These are phyloP conservation scores for Montipora capricornis DNA, from an alignment of 64 coral and sea anemone species.

Conservation along the genomic window DNA sequence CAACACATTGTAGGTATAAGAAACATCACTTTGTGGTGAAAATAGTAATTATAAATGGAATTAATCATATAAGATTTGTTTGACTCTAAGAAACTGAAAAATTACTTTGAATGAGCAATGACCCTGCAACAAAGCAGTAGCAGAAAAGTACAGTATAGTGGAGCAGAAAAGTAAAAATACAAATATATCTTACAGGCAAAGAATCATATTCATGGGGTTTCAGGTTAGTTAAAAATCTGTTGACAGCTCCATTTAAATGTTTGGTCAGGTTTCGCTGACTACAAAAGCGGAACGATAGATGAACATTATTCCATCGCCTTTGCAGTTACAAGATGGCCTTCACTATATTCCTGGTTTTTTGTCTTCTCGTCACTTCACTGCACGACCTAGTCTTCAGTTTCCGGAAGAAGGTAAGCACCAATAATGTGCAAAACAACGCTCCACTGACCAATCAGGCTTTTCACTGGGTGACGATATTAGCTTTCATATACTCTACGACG, in stretches of 20 bases:
- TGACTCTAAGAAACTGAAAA: too few relatives aligned
- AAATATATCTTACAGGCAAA: too few relatives aligned
- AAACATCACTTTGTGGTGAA: too few relatives aligned
- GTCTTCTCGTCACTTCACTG: not conserved
- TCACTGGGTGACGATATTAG: too few relatives aligned
- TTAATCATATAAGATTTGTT: too few relatives aligned
- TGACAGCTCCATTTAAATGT: not conserved
- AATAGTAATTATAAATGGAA: too few relatives aligned
- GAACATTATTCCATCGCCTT: not conserved
- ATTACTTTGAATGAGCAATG: too few relatives aligned
- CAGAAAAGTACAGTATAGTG: too few relatives aligned
- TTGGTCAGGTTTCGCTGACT: not conserved
- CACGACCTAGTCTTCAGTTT: not conserved
- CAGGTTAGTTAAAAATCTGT: not conserved
- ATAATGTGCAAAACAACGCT: not conserved
- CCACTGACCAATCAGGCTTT: not conserved
- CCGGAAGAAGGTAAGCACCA: conserved; percentile 17
- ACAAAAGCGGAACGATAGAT: not conserved
- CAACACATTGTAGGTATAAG: not conserved
- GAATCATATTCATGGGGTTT: too few relatives aligned
- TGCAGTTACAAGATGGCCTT: not conserved
- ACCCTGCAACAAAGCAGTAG: too few relatives aligned
- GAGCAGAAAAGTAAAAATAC: too few relatives aligned
- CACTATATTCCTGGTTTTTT: not conserved
- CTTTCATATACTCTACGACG: too few relatives aligned